phyloP scores from a whole-genome alignment of 2,888 invertebrate species.

The Eretmocerus hayati region DNA sequence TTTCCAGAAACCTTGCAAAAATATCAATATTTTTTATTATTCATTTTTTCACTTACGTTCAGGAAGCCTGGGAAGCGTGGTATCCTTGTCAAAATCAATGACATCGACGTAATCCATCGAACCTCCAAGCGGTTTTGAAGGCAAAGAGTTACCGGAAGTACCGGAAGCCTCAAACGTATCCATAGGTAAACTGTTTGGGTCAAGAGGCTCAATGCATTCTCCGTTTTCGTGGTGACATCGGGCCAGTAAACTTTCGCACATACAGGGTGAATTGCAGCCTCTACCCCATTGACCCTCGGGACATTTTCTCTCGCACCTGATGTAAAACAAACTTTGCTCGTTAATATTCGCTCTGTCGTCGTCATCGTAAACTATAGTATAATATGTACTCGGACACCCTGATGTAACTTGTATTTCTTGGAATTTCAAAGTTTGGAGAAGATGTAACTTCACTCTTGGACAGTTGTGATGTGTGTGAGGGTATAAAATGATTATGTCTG shows the following conservation, averaged over 20 bases:
- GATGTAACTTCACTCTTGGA: too few species aligned
- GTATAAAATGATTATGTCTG: too few species aligned
- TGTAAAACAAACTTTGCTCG: neutral
- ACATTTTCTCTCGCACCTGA: constrained; percentile 49
- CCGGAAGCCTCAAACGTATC: constrained; percentile 21
- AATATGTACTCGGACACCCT: too few species aligned
- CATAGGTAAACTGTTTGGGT: neutral
- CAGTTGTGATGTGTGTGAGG: too few species aligned
- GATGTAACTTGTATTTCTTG: too few species aligned
- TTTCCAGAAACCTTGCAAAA: too few species aligned
- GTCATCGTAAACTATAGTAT: too few species aligned
- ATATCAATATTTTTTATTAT: too few species aligned
- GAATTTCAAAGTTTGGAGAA: too few species aligned
- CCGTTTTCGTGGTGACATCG: constrained; percentile 60
- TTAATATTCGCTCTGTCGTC: neutral
- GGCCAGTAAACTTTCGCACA: constrained; percentile 53
- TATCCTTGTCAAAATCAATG: constrained; percentile 19
- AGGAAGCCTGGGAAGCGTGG: too few species aligned
- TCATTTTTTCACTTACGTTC: too few species aligned
- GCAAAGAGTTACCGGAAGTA: constrained; percentile 7
- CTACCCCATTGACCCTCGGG: constrained; percentile 65
- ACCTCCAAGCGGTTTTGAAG: constrained; percentile 3
- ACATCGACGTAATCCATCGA: constrained; percentile 17
- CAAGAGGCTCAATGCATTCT: constrained; percentile 47
- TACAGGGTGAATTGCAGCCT: constrained; percentile 62